Base-by-base conservation (phyloP, 2,888 invertebrate genomes). In the Ashinkailepas kermadecensis region DNA sequence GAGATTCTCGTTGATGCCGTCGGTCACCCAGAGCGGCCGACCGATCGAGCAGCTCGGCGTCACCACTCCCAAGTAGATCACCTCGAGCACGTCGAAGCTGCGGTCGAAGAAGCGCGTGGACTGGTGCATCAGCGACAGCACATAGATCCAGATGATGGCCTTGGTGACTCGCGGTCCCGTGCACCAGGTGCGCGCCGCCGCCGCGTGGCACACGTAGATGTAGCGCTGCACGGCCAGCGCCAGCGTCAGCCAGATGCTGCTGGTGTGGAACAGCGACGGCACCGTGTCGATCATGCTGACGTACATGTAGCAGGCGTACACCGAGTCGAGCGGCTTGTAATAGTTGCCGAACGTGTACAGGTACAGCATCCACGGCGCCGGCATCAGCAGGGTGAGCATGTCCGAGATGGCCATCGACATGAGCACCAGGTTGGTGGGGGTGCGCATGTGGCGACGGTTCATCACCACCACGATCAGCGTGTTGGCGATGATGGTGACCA, bases 371-470 rank as follows among this genome's bases (percentile, higher is more conserved):
- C 95, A 95, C 0, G 96, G 96, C 0, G 95, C 93, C 0, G 96
- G 95, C 86, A 95, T 93, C 81, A 95, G 90, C 86, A 96, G 92
- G 0, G 97, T 97, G 87, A 96, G 92, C 92, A 96, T 94, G 88
- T 97, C 97, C 85, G 95, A 95, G 9, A 97, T 90, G 0, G 97
- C 97, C 96, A 97, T 97, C n/a, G 94, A 94, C 91, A 95, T 93
- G 6, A 97, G 90, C 0, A 96, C 94, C n/a, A 93, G 91, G 88
- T 96, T 96, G 10, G 96, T 96, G 0, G 96, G 95, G 0, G 95
- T 94, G 58, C 94, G 88, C 97, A 97, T 97, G 88, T 96, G 95
- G 64, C 93, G 90, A 85, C 95, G 94, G 82, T 95, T 93, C 62
- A 97, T 90, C 0, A 97, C 96, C 64, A 96, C 91, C 21, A 96